These are phyloP conservation scores for Pantherophis alleghaniensis DNA, from an alignment of 2,797 vertebrate genomes.

Conservation along the genomic window DNA sequence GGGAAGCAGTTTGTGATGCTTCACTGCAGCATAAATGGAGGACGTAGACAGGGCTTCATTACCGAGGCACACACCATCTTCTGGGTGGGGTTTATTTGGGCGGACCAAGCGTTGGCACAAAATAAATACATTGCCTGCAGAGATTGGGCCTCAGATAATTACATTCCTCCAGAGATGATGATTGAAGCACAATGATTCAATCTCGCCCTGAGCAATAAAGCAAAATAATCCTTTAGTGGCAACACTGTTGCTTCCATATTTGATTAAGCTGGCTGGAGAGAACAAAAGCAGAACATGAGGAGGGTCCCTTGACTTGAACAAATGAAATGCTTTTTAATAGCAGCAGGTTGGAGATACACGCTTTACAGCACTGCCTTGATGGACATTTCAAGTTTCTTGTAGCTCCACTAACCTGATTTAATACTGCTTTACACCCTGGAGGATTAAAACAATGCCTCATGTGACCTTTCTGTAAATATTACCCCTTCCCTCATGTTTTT, in stretches of 20 bases:
- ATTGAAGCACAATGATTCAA: neutral
- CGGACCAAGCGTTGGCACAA: neutral
- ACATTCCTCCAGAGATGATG: neutral
- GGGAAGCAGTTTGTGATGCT: neutral
- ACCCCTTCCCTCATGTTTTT: neutral
- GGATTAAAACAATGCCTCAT: slow-evolving; percentile 38
- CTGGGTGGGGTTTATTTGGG: neutral
- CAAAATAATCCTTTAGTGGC: slow-evolving; percentile 47
- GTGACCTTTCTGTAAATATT: slow-evolving; percentile 1
- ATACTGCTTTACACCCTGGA: slow-evolving; percentile 56
- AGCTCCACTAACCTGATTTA: slow-evolving; percentile 11
- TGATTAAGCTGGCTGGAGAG: slow-evolving; percentile 34
- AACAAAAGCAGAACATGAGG: slow-evolving; percentile 13
- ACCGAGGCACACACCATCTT: neutral
- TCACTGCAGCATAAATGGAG: neutral
- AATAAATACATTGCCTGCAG: neutral
- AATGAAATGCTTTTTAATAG: slow-evolving; percentile 49
- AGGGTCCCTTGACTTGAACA: neutral
- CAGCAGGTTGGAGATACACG: slow-evolving; percentile 43
- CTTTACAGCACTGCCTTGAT: slow-evolving; percentile 40
- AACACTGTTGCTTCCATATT: slow-evolving; percentile 18
- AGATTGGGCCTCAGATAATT: neutral
- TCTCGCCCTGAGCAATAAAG: slow-evolving; percentile 25
- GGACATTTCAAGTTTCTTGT: slow-evolving; percentile 55
- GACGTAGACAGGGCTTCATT: neutral